Evolutionary conservation across 2,113 vertebrate species (phyloP).

Genomic region (Ariopsis seemanni): DNA sequence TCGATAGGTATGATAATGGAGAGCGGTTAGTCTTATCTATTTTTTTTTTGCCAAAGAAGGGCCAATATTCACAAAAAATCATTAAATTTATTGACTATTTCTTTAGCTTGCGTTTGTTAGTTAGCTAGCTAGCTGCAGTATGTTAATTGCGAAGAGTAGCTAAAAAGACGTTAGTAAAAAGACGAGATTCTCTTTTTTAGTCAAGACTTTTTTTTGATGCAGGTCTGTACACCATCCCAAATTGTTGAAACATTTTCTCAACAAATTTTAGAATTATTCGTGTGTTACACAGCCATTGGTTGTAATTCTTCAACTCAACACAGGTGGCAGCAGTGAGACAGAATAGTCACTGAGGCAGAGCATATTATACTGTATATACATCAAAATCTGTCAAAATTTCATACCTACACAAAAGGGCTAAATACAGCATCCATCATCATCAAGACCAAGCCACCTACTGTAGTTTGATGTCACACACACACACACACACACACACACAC

Average conservation of each 20-base stretch:
- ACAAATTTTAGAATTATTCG: not conserved
- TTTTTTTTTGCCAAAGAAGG: too few species aligned
- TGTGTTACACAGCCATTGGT: not conserved
- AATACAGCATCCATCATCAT: not conserved
- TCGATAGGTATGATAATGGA: too few species aligned
- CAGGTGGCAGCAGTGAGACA: conserved; percentile 9
- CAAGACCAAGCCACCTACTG: not conserved
- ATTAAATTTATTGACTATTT: too few species aligned
- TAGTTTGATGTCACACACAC: not conserved
- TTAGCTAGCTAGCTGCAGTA: not conserved
- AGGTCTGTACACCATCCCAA: not conserved
- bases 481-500: conserved; percentile 1
- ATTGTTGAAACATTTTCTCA: not conserved
- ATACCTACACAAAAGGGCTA: conserved; percentile 4
- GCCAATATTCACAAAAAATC: too few species aligned
- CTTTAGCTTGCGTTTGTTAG: not conserved
- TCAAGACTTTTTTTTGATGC: not conserved
- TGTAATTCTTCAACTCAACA: not conserved
- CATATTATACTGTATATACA: not conserved
- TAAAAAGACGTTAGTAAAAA: not conserved
- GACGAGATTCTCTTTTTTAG: not conserved
- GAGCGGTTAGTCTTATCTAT: too few species aligned
- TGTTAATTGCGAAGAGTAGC: not conserved
- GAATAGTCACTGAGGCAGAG: not conserved
- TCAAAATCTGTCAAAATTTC: conserved; percentile 7